Evolutionary conservation across 64 coral and sea anemone genomes (phyloP), one percentile per base, ranked within the genome.

Genomic region (Trachythela sp.): DNA sequence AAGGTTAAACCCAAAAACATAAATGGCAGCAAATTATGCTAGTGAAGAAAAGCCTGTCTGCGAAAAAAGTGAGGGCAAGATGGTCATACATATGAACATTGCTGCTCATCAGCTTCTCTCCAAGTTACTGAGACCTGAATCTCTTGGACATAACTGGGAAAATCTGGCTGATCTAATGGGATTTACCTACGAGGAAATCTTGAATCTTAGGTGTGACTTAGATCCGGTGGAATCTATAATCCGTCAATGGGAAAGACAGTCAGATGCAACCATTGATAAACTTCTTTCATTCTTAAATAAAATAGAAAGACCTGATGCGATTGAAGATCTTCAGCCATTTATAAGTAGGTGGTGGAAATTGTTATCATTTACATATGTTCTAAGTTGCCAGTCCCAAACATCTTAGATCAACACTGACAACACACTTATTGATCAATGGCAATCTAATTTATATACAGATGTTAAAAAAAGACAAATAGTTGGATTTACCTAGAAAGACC

Each of bases 1-100:
- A n/a, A n/a, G n/a, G n/a, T n/a, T n/a, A n/a, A n/a, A n/a, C n/a
- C n/a, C n/a, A n/a, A n/a, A n/a, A n/a, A n/a, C n/a, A n/a, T n/a
- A n/a, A n/a, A n/a, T n/a, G n/a, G 56, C 15, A 27, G 4, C 8
- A 27, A 64, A 64, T 64, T 18, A 20, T 64, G 56, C 24, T 8
- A 64, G 56, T 64, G 56, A 64, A 64, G 56, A 64, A 64, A 64
- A 64, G 15, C 56, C 56, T 64, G 56, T 64, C 56, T 18, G 26
- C 0, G 56, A 64, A 27, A 13, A 64, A 64, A 64, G 18, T 64
- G 18, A 64, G 20, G 22, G 4, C 20, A 64, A 64, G 26, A 64
- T 64, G 56, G 56, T 64, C 56, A 64, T 64, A n/a, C 56, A 64
- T 64, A 64, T 64, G 56, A 64, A 64, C 15, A 64, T 64, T 64